phyloP scores from a whole-genome alignment of 2,113 vertebrate species.

The Catharus fuscescens region DNA sequence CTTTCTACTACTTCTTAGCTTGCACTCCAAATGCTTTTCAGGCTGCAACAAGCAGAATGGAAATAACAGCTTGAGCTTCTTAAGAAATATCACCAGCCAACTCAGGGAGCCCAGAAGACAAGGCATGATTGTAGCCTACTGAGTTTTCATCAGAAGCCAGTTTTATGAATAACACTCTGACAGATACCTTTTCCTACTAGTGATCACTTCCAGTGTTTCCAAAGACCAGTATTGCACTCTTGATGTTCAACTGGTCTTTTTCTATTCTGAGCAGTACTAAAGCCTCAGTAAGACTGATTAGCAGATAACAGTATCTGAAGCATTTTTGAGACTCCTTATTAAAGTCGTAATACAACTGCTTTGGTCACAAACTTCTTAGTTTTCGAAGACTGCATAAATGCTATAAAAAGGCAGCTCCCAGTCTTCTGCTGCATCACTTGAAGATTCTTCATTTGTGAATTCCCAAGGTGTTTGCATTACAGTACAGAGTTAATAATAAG shows the following conservation, averaged over 20 bases:
- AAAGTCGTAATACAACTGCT: background rate
- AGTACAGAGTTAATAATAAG: background rate
- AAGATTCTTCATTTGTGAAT: background rate
- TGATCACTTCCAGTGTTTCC: background rate
- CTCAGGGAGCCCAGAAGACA: background rate
- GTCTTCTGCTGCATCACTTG: background rate
- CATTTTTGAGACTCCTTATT: background rate
- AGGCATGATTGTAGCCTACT: background rate
- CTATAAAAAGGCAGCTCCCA: background rate
- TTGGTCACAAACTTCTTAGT: background rate
- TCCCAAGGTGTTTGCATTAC: background rate
- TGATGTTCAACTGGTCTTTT: background rate
- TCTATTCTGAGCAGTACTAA: background rate
- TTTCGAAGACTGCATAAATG: background rate
- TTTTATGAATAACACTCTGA: background rate
- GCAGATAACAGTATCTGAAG: background rate
- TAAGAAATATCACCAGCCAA: constrained; percentile 11
- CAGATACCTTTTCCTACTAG: background rate
- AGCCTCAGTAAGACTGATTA: background rate
- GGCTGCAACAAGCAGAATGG: background rate
- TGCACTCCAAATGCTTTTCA: background rate
- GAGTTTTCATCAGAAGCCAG: background rate
- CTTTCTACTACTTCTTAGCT: background rate
- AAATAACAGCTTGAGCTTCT: constrained; percentile 39
- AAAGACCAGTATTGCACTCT: background rate